Percentiles rank a stretch among this genome's conserved stretches.
These are phyloP conservation scores for Philopedon plagiatum DNA, from an alignment of 2,888 invertebrate species.

Conservation along the genomic window DNA sequence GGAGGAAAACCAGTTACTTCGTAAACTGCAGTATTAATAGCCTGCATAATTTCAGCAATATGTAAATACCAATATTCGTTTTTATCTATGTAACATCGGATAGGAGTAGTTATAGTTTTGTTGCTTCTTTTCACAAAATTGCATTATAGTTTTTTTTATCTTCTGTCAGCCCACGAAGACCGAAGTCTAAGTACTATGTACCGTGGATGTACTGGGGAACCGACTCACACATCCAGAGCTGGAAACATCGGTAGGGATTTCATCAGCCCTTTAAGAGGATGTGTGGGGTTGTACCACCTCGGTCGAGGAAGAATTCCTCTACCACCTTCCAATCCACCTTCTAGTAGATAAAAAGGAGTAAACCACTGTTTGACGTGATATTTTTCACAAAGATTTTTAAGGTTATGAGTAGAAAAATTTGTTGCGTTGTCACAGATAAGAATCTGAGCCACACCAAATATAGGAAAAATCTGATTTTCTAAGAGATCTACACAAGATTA, in stretches of 20 bases:
- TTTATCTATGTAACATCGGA: constrained; percentile 54
- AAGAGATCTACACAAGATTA: constrained; percentile 29
- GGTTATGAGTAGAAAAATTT: constrained; percentile 24
- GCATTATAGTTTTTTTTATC: too few relatives aligned
- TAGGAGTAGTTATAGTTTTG: constrained; percentile 53
- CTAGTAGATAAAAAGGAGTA: not conserved
- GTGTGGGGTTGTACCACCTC: too few relatives aligned
- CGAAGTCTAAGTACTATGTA: too few relatives aligned
- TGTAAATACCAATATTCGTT: constrained; percentile 9
- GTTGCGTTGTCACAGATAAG: constrained; percentile 45
- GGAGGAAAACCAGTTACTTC: constrained; percentile 15
- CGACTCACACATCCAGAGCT: too few relatives aligned
- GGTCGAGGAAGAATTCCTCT: too few relatives aligned
- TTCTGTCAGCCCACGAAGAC: too few relatives aligned
- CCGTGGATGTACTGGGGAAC: too few relatives aligned
- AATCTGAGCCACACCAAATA: constrained; percentile 48
- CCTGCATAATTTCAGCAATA: constrained; percentile 18
- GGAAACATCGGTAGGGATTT: too few relatives aligned
- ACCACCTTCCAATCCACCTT: too few relatives aligned
- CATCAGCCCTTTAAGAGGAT: too few relatives aligned
- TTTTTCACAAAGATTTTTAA: constrained; percentile 39
- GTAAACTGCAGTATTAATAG: constrained; percentile 9
- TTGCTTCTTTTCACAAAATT: constrained; percentile 31
- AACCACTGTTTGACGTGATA: constrained; percentile 17
- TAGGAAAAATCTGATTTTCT: constrained; percentile 43